Percentiles rank a stretch among this genome's conserved stretches.
These are phyloP conservation scores for Agrochola circellaris DNA, from an alignment of 2,888 invertebrate genomes.

Conservation along the genomic window DNA sequence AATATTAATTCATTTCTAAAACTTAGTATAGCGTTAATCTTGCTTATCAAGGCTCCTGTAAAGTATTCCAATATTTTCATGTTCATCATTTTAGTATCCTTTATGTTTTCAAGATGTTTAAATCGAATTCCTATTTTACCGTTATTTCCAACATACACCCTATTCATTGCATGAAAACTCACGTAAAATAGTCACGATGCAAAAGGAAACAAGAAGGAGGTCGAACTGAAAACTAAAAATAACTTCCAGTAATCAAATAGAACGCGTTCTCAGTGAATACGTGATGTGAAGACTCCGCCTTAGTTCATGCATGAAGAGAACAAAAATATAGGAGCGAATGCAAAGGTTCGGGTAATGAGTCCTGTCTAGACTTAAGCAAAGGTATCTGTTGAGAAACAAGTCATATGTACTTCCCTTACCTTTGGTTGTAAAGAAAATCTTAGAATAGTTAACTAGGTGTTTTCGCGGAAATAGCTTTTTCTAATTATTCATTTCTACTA, in stretches of 20 bases:
- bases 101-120: not conserved
- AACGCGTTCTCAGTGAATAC: constrained; percentile 49
- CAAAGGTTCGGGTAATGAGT: constrained; percentile 22
- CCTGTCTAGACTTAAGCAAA: constrained; percentile 9
- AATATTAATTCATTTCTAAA: not conserved
- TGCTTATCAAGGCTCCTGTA: not conserved
- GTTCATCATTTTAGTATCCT: not conserved
- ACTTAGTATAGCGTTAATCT: not conserved
- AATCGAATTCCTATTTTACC: not conserved
- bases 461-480: not conserved
- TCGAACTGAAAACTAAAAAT: constrained; percentile 53
- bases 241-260: constrained; percentile 62
- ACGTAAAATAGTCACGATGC: constrained; percentile 18
- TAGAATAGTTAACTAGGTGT: not conserved
- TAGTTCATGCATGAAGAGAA: constrained; percentile 28
- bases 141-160: too few species aligned
- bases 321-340: constrained; percentile 21
- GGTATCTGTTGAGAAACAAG: constrained; percentile 1
- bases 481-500: not conserved
- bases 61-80: not conserved
- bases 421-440: not conserved
- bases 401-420: not conserved
- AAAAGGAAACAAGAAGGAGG: constrained; percentile 33
- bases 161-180: not conserved
- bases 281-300: constrained; percentile 23